Evolutionary conservation across 53 echinoderm and acorn worm species (phyloP).

Genomic region (Paracentrotus lividus): DNA sequence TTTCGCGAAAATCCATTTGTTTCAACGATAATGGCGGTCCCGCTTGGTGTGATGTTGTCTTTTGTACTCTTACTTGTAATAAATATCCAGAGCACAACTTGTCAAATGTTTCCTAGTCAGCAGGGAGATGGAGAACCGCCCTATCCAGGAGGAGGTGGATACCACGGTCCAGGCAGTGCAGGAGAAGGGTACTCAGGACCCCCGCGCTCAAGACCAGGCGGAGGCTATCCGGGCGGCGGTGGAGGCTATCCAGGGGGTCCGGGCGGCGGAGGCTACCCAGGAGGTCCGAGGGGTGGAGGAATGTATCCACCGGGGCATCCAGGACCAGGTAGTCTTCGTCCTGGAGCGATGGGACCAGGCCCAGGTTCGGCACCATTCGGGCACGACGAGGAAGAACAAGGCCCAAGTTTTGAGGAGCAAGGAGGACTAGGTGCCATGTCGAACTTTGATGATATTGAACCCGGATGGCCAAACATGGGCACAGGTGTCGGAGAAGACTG

Average conservation of each 20-base stretch:
- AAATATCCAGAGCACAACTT: neutral
- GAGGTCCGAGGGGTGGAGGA: neutral
- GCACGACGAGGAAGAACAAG: neutral
- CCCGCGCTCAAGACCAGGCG: neutral
- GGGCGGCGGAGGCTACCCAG: neutral
- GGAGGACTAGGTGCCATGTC: too few species aligned
- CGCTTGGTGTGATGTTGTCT: neutral
- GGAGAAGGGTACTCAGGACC: neutral
- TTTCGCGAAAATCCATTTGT: neutral
- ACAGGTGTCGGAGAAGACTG: neutral
- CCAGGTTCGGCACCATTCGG: slow-evolving; percentile 7
- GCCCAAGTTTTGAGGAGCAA: neutral
- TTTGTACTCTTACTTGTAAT: neutral
- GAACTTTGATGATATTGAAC: neutral
- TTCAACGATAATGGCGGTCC: neutral
- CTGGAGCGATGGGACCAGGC: neutral
- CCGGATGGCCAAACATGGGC: neutral
- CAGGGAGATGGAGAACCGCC: neutral
- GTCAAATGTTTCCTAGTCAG: neutral
- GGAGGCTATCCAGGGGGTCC: neutral
- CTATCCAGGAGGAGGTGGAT: neutral
- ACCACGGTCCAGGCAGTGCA: neutral
- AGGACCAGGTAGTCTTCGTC: neutral
- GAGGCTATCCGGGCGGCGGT: neutral
- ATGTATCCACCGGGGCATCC: neutral